phyloP scores from a whole-genome alignment of 2,888 invertebrate genomes.

The Archaeoteleia sp. region DNA sequence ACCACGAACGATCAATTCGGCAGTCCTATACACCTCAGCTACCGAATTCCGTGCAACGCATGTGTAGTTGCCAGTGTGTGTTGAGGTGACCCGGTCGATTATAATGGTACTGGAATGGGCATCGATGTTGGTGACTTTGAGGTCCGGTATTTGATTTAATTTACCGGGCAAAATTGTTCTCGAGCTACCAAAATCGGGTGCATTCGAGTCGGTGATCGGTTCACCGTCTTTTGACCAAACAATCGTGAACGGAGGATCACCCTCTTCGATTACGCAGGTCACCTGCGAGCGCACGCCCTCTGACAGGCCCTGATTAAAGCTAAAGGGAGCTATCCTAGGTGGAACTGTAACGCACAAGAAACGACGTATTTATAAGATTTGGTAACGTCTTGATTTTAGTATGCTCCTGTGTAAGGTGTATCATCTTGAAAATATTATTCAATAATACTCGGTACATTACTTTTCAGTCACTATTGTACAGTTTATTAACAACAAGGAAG shows the following conservation, averaged over 20 bases:
- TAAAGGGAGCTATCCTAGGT: conserved; percentile 92
- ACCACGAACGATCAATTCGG: conserved; percentile 76
- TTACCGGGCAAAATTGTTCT: conserved; percentile 56
- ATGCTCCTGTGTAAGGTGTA: conserved; percentile 14
- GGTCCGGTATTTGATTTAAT: conserved; percentile 60
- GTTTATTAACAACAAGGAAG: too few species aligned
- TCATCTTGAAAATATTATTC: background rate
- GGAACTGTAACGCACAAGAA: conserved; percentile 79
- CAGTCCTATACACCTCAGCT: conserved; percentile 76
- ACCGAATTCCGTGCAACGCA: conserved; percentile 93
- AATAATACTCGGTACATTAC: conserved; percentile 6
- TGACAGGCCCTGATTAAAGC: conserved; percentile 78
- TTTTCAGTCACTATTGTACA: background rate
- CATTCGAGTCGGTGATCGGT: conserved; percentile 81
- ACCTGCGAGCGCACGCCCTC: conserved; percentile 93
- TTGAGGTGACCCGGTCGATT: conserved; percentile 89
- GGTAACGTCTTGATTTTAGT: conserved; percentile 20
- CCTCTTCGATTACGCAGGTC: conserved; percentile 92
- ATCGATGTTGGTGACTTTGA: conserved; percentile 77
- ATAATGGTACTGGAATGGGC: conserved; percentile 91
- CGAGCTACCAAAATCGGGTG: conserved; percentile 58
- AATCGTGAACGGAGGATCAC: conserved; percentile 93
- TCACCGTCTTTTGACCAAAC: conserved; percentile 93
- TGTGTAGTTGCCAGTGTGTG: conserved; percentile 93
- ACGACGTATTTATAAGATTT: conserved; percentile 20